Evolutionary conservation across 2,113 vertebrate species (phyloP), one percentile per base, ranked within the genome.

Genomic region (Nibea albiflora): DNA sequence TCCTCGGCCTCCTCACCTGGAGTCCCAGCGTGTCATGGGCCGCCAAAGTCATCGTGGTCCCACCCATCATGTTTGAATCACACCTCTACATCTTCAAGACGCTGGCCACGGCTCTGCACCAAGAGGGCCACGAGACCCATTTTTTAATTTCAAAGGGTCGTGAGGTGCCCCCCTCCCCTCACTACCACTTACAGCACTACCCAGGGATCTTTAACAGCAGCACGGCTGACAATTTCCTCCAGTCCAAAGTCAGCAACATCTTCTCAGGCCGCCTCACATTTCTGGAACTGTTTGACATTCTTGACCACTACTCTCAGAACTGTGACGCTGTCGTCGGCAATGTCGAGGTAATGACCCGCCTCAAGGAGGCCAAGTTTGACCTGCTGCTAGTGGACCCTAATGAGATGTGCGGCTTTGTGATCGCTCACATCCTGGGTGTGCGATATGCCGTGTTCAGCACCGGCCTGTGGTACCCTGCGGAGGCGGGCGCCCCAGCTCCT

Each of bases 31-130:
- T 93, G 78, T 94, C 90, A 1, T 92, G 94, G 96, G 96, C 97
- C 71, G 97, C 97, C 91, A 99, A 98, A 96, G 97, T 99, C 5
- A 95, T 99, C 24, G 95, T 99, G 35, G 97, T 99, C 89, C 98
- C 98, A 87, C 98, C 98, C 93, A 98, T 99, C 94, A 98, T 99
- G 98, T 99, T 99, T 85, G 98, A 99, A 94, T 99, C 98, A 85
- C 98, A 99, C 93, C 95, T 99, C 78, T 99, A 99, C 95, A 99
- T 99, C 95, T 99, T 99, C 94, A 98, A 99, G 94, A 98, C 97
- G 2, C 90, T 99, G 85, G 98, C 98, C 46, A 95, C 96, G 3
- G 97, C 97, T 28, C 95, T 99, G 87, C 96, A 97, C 1, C 93
- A 96, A 72, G 96, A 97, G 81, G 98, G 97, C 78, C 98, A 99